Conservation (phyloP, 1,140 invertebrate genomes). For the Hypothenemus hampei region DNA sequence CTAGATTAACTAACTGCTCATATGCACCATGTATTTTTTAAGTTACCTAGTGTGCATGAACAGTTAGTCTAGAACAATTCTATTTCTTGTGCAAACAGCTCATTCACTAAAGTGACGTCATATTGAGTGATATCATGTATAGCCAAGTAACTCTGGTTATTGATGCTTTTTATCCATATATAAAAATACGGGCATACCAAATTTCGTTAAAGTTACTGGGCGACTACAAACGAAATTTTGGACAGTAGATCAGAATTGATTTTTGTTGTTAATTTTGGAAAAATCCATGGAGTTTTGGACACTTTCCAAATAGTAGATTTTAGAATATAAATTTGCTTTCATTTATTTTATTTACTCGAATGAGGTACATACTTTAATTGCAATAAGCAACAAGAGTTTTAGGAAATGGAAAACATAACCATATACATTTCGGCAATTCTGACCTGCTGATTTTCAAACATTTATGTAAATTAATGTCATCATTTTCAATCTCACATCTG, state of each 20-base stretch:
- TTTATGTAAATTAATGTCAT: conserved; percentile 45
- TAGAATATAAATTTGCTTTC: conserved; percentile 17
- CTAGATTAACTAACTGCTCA: no score
- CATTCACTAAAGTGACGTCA: conserved; percentile 42
- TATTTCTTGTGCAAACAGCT: no score
- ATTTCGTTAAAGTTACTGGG: conserved; percentile 41
- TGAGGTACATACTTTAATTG: not conserved
- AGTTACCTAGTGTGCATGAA: no score
- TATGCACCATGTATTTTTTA: no score
- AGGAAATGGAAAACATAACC: conserved; percentile 7
- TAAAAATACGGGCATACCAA: conserved; percentile 37
- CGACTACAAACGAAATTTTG: conserved; percentile 43
- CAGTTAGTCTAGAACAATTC: no score
- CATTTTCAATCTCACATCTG: conserved; percentile 34
- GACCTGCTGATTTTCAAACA: conserved; percentile 42
- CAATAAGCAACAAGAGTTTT: conserved; percentile 17
- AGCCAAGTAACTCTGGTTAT: conserved; percentile 40
- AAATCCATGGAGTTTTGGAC: no score
- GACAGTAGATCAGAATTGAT: conserved; percentile 24
- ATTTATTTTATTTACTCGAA: conserved; percentile 22
- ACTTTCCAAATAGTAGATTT: no score
- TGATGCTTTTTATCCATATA: conserved; percentile 38
- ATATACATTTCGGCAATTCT: conserved; percentile 39
- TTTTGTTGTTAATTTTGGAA: conserved; percentile 2
- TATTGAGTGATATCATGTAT: conserved; percentile 44